Evolutionary conservation across 92 coral and sea anemone species (phyloP).

Genomic region (Chrysogorgia sp.): DNA sequence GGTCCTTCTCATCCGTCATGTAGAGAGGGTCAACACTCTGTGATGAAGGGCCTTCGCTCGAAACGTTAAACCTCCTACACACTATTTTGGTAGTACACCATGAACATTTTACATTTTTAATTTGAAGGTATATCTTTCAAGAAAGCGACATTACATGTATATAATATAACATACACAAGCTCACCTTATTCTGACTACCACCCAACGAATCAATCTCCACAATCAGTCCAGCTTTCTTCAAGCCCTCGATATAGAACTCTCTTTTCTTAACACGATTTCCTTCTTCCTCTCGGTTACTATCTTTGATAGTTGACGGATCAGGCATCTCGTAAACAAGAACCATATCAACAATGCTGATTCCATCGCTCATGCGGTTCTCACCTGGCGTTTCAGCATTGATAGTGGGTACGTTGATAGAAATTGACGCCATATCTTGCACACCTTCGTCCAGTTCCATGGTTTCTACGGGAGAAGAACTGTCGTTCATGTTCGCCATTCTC

Average conservation of each 20-base stretch:
- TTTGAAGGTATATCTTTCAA: no score
- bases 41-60: no score
- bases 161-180: no score
- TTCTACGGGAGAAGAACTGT: no score
- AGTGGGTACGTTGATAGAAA: conserved; percentile 30
- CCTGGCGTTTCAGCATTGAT: conserved; percentile 28
- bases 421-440: conserved; percentile 16
- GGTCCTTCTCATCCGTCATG: no score
- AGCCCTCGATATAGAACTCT: conserved; percentile 30
- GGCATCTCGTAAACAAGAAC: conserved; percentile 32
- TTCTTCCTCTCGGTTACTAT: conserved; percentile 15
- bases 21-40: no score
- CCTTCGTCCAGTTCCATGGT: conserved; percentile 5
- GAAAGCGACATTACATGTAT: no score
- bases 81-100: no score
- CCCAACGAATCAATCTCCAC: conserved; percentile 27
- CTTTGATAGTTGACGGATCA: conserved; percentile 20
- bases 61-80: no score
- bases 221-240: conserved; percentile 21
- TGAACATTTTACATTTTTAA: no score
- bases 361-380: conserved; percentile 35
- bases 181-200: neutral
- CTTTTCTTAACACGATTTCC: conserved; percentile 8
- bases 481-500: no score
- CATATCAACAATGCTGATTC: conserved; percentile 30